Base-by-base conservation (phyloP, 1,140 invertebrate genomes). In the Macrocentrus cingulum region DNA sequence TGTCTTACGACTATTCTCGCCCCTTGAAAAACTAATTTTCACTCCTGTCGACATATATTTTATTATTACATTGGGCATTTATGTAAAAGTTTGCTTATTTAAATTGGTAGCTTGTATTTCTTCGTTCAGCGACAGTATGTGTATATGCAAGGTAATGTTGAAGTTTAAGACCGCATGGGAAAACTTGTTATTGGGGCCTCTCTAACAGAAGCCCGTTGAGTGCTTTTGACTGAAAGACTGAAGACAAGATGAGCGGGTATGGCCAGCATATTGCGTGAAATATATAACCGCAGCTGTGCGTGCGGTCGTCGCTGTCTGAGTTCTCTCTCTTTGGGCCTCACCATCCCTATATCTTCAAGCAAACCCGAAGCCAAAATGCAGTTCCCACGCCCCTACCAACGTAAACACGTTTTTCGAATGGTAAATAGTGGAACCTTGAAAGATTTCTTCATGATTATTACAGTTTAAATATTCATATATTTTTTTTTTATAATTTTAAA, bases 271-370 rank as follows among this genome's bases (percentile, higher is more conserved):
- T 74, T 69, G 70, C 70, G 68, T 71, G 70, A 69, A 74, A 74
- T 64, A 65, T 67, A 64, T 66, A 71, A 74, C 71, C 71, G 66
- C 71, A 74, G 68, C 69, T 70, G 70, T 71, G 69, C 70, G 66
- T 72, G 69, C 66, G 69, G 67, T 65, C 61, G n/a, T n/a, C n/a
- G n/a, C n/a, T 56, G 51, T 41, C 37, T 41, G 42, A 37, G 50
- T 53, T 53, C 53, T 54, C 51, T 39, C 16, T 48, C 48, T 39
- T 20, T 23, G 46, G 25, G 34, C 50, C 20, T 39, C 51, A 19
- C 22, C 37, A 20, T 34, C 15, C 42, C 56, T 44, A n/a, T n/a
- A 4, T 53, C 29, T 19, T 57, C n/a, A 48, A 25, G 45, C 45
- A 23, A 1, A 48, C 16, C 32, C 25, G 29, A 54, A 8, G 56